Percentiles rank a stretch among this genome's conserved stretches.
Evolutionary conservation across 2,113 vertebrate genomes (phyloP).

Genomic region (Accipiter virgatus): DNA sequence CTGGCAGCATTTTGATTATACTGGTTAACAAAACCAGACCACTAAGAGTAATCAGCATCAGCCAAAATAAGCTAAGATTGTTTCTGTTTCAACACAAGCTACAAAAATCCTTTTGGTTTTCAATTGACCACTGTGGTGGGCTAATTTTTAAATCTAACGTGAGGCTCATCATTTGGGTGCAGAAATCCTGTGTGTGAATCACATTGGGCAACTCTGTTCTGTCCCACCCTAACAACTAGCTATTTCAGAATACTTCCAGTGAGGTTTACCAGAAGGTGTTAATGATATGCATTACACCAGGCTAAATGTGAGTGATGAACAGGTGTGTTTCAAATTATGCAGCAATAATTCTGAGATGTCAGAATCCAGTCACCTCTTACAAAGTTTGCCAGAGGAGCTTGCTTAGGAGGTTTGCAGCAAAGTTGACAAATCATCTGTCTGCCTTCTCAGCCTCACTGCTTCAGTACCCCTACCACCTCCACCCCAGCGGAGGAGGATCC

Average conservation of each 20-base stretch:
- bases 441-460: neutral
- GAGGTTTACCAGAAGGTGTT: neutral
- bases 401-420: neutral
- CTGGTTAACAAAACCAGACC: neutral
- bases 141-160: neutral
- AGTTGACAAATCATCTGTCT: neutral
- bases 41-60: neutral
- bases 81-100: neutral
- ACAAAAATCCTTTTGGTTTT: neutral
- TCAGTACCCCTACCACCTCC: neutral
- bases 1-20: neutral
- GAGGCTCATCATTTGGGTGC: neutral
- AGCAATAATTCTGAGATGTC: neutral
- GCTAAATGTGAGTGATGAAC: neutral
- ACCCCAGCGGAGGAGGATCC: fast-evolving
- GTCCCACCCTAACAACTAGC: neutral
- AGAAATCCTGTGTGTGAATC: neutral
- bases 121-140: neutral
- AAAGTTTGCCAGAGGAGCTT: neutral
- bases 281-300: neutral
- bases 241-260: neutral
- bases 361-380: neutral
- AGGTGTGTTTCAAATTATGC: neutral
- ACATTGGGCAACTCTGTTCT: neutral
- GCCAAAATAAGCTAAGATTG: neutral